phyloP scores from a whole-genome alignment of 2,888 invertebrate species.

The Trichacis sp. region DNA sequence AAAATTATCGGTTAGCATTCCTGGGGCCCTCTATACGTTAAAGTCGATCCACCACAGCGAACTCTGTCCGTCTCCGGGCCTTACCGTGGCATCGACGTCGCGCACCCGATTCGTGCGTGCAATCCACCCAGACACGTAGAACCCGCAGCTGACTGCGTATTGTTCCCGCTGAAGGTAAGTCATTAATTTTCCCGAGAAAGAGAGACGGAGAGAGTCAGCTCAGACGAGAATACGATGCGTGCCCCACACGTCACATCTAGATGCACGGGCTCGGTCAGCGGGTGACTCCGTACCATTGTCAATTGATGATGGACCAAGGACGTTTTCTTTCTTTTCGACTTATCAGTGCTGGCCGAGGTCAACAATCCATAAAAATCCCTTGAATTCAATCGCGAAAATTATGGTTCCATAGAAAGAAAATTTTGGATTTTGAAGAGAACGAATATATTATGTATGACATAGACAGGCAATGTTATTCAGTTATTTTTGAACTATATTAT shows the following conservation, averaged over 20 bases:
- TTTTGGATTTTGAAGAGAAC: no score
- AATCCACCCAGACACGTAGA: constrained; percentile 47
- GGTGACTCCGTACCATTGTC: constrained; percentile 41
- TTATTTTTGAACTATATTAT: no score
- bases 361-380: no score
- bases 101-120: constrained; percentile 36
- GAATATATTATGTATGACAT: no score
- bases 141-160: constrained; percentile 59
- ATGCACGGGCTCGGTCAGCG: constrained; percentile 42
- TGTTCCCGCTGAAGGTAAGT: constrained; percentile 63
- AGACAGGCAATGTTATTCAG: no score
- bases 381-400: no score
- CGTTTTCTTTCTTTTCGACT: constrained; percentile 25
- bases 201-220: constrained; percentile 15
- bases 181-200: constrained; percentile 61
- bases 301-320: constrained; percentile 32
- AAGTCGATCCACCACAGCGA: constrained; percentile 49
- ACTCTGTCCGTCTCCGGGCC: constrained; percentile 26
- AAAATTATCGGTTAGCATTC: constrained; percentile 48
- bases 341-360: no score
- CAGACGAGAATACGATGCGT: constrained; percentile 38
- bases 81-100: constrained; percentile 39
- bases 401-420: no score
- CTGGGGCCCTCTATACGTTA: constrained; percentile 47
- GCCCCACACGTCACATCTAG: constrained; percentile 42